A percentile compares a stretch with the other conserved stretches of the same genome.
Evolutionary conservation across 1,140 invertebrate species (phyloP).

Genomic region (Drosophila nigrodunni): DNA sequence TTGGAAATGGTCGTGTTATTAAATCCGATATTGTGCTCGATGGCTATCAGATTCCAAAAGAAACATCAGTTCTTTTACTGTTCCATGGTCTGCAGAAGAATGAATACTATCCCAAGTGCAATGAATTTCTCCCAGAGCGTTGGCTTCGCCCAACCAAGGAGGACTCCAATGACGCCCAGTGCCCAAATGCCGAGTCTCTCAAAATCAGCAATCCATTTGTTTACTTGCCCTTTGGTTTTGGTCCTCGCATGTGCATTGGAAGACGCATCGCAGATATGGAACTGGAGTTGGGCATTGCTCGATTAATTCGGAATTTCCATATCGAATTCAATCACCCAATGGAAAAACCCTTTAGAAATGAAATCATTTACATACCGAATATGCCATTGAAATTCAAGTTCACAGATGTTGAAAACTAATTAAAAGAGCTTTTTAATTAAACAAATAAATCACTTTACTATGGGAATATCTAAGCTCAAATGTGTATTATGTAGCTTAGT

Average conservation of each 20-base stretch:
- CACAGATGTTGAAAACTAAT: conserved; percentile 57
- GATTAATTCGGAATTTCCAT: conserved; percentile 86
- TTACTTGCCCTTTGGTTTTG: conserved; percentile 87
- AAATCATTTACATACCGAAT: conserved; percentile 71
- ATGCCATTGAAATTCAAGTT: conserved; percentile 80
- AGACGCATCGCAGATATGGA: conserved; percentile 90
- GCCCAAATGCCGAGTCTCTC: conserved; percentile 62
- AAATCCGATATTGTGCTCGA: conserved; percentile 86
- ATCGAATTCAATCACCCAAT: conserved; percentile 85
- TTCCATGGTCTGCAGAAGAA: conserved; percentile 76
- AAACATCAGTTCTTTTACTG: conserved; percentile 83
- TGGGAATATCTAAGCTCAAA: no score
- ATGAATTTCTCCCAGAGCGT: conserved; percentile 86
- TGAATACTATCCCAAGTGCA: conserved; percentile 85
- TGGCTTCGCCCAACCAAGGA: conserved; percentile 85
- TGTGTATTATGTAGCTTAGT: no score
- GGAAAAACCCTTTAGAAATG: conserved; percentile 57
- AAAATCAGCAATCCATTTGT: conserved; percentile 85
- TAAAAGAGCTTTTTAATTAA: no score
- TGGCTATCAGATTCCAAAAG: conserved; percentile 87
- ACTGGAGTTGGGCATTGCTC: conserved; percentile 87
- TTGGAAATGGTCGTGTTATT: conserved; percentile 85
- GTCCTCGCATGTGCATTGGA: conserved; percentile 86
- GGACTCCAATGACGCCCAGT: conserved; percentile 1
- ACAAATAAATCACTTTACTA: not conserved